Base-by-base conservation (phyloP, 2,113 vertebrate genomes). In the Madoqua kirkii region DNA sequence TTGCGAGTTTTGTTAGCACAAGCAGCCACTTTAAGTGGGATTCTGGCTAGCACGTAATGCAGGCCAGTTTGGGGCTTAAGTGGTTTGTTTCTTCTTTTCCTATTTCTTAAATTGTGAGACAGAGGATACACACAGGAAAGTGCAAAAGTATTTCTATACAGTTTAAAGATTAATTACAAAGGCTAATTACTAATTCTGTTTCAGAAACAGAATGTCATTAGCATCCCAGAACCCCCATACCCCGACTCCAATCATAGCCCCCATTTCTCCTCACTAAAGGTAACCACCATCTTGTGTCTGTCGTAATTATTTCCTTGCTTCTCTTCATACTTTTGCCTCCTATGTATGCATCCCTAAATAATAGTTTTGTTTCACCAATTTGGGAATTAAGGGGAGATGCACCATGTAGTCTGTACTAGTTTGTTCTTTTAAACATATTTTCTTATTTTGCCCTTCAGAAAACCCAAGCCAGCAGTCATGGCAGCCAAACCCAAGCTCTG, bases 401-500 rank as follows among this genome's bases (percentile, higher is more conserved):
- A 23, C 11, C 15, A 31, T 27, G 36, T 3, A 8, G 1, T 25
- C 13, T 86, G 27, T 36, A 11, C 45, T 31, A 82, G 15, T 57
- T 52, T 59, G 13, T 52, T 81, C 40, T 67, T 64, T 64, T 71
- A 93, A 67, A 21, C 3, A 0, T 81, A 7, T 57, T 67, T 60
- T 45, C 11, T 74, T 55, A 25, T 96, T 78, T 50, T 94, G 3
- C 19, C 40, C 60, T 95, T 82, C 95, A 98, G 98, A 89, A 78
- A 78, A 27, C 17, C 40, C 52, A 55, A 96, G 48, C 52, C 79
- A 9, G 67, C 64, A 7, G 95, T 52, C 89, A 99, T 99, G 99
- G 96, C 98, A 0, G 98, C n/a, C 81, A 99, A 99, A 97, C 99
- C 99, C 86, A 99, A 99, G 31, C 98, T 99, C 45, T 97, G 98